Base-by-base conservation (phyloP, 2,113 vertebrate genomes). In the Turdus rufiventris region DNA sequence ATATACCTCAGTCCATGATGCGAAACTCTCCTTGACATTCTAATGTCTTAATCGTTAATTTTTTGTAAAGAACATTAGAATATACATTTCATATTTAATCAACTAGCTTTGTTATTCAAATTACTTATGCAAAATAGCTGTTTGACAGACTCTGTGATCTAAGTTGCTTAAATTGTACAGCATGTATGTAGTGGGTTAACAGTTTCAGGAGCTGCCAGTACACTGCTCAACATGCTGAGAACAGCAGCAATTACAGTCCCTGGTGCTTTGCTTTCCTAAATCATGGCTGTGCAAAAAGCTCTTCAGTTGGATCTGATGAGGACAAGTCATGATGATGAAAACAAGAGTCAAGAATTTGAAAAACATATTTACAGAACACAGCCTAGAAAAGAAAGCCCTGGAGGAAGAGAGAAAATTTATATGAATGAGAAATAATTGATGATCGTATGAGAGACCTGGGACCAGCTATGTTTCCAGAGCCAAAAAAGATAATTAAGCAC, bases 71-170 rank as follows among this genome's bases (percentile, higher is more conserved):
- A 84, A 74, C 54, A 78, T 65, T 74, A 91, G 40, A 89, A 47
- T 89, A 72, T 91, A 50, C 23, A 73, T 94, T 95, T 71, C 38
- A 65, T 72, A 73, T 71, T 89, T 85, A 93, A 80, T 90, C 29
- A 80, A 77, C 82, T 78, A 45, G 60, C 50, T 40, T 85, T 28
- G 43, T 83, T 93, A 94, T 92, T 79, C 47, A 94, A 92, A 93
- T 94, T 75, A 75, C 47, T 84, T 91, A 95, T 93, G 83, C 24
- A 85, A 84, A 96, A 95, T 15, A 88, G 20, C n/a, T 62, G 31
- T 75, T 92, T 97, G 85, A 84, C 71, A 94, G 84, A 71, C 48
- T 80, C 75, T 88, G 61, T 78, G 65, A 91, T 92, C 83, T 94
- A 43, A 79, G 50, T 87, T 78, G 68, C 66, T 87, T 81, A 89